phyloP scores from a whole-genome alignment of 2,113 vertebrate genomes.

The Dendropsophus ebraccatus region DNA sequence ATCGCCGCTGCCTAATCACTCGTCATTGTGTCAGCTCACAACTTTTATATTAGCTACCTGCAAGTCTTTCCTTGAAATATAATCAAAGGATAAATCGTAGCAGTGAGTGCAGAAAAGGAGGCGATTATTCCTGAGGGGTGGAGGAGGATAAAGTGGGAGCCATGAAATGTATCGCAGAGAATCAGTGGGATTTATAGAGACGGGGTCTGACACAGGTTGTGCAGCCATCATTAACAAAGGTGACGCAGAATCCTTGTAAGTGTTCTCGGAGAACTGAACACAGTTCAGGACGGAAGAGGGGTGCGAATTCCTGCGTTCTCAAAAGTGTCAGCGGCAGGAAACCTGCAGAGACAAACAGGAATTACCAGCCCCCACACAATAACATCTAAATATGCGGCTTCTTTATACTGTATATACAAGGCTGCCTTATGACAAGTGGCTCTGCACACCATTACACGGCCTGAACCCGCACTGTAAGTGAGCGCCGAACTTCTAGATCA shows the following conservation, averaged over 20 bases:
- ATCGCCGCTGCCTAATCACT: neutral
- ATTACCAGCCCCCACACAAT: neutral
- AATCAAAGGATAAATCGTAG: neutral
- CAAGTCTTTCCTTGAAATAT: neutral
- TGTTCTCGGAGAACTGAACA: neutral
- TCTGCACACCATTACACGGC: neutral
- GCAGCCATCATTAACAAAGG: neutral
- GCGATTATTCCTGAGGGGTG: neutral
- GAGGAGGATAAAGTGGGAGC: neutral
- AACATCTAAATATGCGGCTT: neutral
- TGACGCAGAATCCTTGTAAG: conserved; percentile 13
- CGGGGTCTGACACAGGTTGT: neutral
- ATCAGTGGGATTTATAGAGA: neutral
- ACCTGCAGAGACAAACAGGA: conserved; percentile 5
- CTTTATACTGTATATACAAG: neutral
- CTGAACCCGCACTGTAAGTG: no score
- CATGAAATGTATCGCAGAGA: neutral
- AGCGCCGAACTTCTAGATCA: no score
- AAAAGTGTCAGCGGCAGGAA: neutral
- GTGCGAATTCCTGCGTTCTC: neutral
- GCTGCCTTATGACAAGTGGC: neutral
- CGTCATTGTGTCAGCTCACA: neutral
- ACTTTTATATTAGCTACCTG: neutral
- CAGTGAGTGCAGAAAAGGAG: neutral
- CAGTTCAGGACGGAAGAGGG: neutral